These are phyloP conservation scores for Protonibea diacanthus DNA, from an alignment of 2,797 vertebrate genomes.

Conservation along the genomic window DNA sequence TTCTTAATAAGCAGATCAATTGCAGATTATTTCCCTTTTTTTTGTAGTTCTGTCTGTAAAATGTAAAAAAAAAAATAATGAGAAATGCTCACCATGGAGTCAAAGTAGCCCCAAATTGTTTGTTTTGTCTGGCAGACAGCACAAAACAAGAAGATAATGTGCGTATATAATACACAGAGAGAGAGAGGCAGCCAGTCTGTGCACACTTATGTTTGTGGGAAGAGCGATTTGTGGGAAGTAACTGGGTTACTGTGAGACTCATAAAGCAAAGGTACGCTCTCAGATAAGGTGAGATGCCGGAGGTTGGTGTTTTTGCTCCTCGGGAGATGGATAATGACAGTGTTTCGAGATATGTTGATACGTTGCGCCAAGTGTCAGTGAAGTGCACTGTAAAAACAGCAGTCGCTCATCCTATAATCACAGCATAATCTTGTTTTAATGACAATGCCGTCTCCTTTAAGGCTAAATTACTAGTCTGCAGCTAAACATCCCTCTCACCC, in stretches of 20 bases:
- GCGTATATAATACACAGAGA: not conserved
- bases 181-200: not conserved
- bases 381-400: constrained; percentile 18
- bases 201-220: not conserved
- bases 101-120: not conserved
- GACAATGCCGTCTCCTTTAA: constrained; percentile 34
- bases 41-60: not conserved
- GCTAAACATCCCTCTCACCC: constrained; percentile 28
- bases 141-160: not conserved
- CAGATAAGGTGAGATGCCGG: not conserved
- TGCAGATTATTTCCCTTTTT: not conserved
- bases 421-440: constrained; percentile 57
- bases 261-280: constrained; percentile 10
- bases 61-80: not conserved
- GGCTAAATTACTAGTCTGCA: constrained; percentile 49
- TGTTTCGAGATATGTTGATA: constrained; percentile 30
- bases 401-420: constrained; percentile 50
- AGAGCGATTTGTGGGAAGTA: no score
- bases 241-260: not conserved
- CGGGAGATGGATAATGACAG: constrained; percentile 46
- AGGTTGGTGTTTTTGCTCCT: constrained; percentile 26
- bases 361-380: constrained; percentile 42
- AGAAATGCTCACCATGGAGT: not conserved
- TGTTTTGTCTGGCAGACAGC: not conserved
- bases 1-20: not conserved